Evolutionary conservation across 2,113 vertebrate species (phyloP), one percentile per base, ranked within the genome.

Genomic region (Periophthalmodon schlosseri): DNA sequence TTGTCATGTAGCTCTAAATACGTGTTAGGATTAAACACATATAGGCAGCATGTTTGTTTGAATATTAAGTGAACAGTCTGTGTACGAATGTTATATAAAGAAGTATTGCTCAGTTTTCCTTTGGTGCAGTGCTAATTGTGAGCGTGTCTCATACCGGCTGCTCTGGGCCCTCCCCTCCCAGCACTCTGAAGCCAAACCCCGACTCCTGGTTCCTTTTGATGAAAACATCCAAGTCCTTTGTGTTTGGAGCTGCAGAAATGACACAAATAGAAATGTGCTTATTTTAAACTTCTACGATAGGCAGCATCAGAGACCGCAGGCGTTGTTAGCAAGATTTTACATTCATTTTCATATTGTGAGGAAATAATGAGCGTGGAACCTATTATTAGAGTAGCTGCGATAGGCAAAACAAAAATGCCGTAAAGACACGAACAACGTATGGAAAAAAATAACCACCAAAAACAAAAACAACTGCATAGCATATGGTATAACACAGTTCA

Each of bases 161-260:
- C 79, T 99, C 97, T 0, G 96, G 96, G 18, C 96, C 97, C 9
- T 99, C 98, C 69, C 98, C 98, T 78, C 98, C 98, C 0, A 99
- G 95, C 33, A 99, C 97, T 13, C 98, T 92, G 92, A 99, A 99
- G 63, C 98, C 96, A 81, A 99, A 99, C 49, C 98, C 98, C 0
- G 96, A 97, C 81, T 99, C 98, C 84, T 99, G 96, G 83, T 98
- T 97, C 75, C 97, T 94, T 81, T 98, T 96, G 78, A 95, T 95
- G 84, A 96, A 99, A 85, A 98, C 95, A 47, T 98, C 97, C 89
- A 99, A 87, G 74, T 99, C 97, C 91, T 95, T 97, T 52, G 97
- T 96, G 84, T 99, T 97, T 47, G 94, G 92, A 78, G 97, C 97
- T 99, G 88, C 79, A 87, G 57, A 83, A 21, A 56, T 21, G 47